Conservation (phyloP, 2,888 invertebrate species). For the Seira sanloemensis region DNA sequence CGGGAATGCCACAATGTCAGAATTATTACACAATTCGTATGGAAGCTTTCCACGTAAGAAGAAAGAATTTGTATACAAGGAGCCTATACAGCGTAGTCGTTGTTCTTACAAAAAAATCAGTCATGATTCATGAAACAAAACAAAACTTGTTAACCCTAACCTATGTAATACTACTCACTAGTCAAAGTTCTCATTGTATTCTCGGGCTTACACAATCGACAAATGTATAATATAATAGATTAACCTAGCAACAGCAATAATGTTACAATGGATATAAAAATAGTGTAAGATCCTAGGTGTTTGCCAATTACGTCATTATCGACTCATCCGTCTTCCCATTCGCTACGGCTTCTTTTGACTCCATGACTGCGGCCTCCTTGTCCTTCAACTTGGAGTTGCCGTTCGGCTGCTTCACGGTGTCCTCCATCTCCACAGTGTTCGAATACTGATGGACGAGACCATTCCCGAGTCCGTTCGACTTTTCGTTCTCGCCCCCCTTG, state of each 20-base stretch:
- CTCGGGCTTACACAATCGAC: too few species aligned
- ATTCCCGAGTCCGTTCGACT: slow-evolving; percentile 69
- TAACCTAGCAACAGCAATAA: too few species aligned
- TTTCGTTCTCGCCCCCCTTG: slow-evolving; percentile 70
- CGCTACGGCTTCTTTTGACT: slow-evolving; percentile 51
- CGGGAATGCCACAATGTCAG: background rate
- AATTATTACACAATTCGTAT: background rate
- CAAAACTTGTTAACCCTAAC: background rate
- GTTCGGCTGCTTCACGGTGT: slow-evolving; percentile 69
- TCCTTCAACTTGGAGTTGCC: slow-evolving; percentile 66
- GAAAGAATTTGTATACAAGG: background rate
- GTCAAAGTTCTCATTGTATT: too few species aligned
- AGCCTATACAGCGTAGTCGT: background rate
- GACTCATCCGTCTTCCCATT: slow-evolving; percentile 65
- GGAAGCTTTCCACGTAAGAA: background rate
- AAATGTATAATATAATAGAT: background rate
- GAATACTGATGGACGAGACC: slow-evolving; percentile 68
- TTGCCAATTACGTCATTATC: slow-evolving; percentile 56
- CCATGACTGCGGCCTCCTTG: slow-evolving; percentile 35
- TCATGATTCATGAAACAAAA: background rate
- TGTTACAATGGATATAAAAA: background rate
- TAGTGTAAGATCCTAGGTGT: background rate
- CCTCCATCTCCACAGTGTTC: slow-evolving; percentile 72
- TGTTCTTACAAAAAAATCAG: background rate
- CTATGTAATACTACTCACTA: background rate